These are phyloP conservation scores for Catalaphyllia jardinei DNA, from an alignment of 64 coral and sea anemone species.

Conservation along the genomic window DNA sequence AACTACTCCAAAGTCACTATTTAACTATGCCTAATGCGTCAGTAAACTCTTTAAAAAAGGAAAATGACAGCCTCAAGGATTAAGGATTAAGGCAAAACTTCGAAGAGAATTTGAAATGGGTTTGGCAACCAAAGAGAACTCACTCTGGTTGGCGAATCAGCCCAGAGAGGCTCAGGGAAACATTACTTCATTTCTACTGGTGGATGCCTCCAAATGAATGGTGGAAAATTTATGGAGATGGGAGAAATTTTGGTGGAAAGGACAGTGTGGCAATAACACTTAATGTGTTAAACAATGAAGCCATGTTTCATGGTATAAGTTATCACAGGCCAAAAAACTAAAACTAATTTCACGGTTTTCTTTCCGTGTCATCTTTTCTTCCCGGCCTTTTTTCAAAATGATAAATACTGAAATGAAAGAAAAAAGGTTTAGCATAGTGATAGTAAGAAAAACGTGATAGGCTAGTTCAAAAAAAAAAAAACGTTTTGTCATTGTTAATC, in stretches of 20 bases:
- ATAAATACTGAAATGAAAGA: no score
- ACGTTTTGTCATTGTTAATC: no score
- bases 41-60: no score
- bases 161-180: slow-evolving; percentile 3
- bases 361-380: no score
- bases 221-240: slow-evolving; percentile 57
- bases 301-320: slow-evolving; percentile 1
- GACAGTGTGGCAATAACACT: slow-evolving; percentile 29
- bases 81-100: slow-evolving; percentile 12
- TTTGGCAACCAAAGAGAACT: slow-evolving; percentile 32
- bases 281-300: slow-evolving; percentile 25
- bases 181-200: not conserved
- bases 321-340: slow-evolving; percentile 64
- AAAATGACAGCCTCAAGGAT: not conserved
- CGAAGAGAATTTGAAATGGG: not conserved
- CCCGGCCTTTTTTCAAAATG: no score
- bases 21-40: no score
- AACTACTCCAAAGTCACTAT: no score
- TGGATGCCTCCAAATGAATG: slow-evolving; percentile 45
- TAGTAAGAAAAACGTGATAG: no score
- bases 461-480: no score
- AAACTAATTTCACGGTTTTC: no score
- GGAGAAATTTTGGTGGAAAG: slow-evolving; percentile 34
- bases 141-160: slow-evolving; percentile 32
- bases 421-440: no score